phyloP scores from a whole-genome alignment of 2,113 vertebrate species.

The Pan paniscus region DNA sequence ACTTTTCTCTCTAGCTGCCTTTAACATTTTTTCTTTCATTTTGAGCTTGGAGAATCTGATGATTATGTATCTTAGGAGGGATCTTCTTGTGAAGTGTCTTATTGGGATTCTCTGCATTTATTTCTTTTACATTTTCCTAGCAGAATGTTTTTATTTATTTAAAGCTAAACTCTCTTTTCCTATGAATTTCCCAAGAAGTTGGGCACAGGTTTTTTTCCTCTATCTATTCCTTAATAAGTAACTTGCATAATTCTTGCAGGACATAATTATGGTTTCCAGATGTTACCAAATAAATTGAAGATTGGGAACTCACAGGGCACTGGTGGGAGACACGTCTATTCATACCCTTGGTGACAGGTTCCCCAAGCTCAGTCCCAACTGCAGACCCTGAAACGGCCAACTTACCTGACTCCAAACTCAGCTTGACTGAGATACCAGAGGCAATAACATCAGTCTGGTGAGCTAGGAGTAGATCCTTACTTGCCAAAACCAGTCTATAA shows the following conservation, averaged over 20 bases:
- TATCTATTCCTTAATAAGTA: neutral
- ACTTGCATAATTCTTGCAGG: neutral
- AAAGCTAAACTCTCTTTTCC: neutral
- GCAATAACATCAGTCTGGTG: neutral
- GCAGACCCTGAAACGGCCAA: neutral
- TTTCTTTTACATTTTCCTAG: neutral
- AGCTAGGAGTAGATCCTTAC: neutral
- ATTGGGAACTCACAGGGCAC: fast-evolving
- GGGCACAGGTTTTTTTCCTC: neutral
- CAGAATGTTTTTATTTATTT: neutral
- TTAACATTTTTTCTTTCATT: too few relatives aligned
- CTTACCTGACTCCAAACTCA: neutral
- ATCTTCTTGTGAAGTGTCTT: too few relatives aligned
- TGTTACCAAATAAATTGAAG: neutral
- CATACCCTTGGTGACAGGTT: neutral
- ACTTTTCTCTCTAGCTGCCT: too few relatives aligned
- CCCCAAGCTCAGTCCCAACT: neutral
- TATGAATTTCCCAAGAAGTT: neutral
- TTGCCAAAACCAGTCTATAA: neutral
- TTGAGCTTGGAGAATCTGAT: too few relatives aligned
- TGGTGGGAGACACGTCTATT: neutral
- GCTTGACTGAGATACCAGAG: neutral
- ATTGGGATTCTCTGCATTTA: neutral
- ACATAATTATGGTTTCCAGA: neutral
- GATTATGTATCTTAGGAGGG: too few relatives aligned